Percentiles rank a stretch among this genome's conserved stretches.
These are phyloP conservation scores for Ditylenchus dipsaci DNA, from an alignment of 1,140 invertebrate genomes.

Conservation along the genomic window DNA sequence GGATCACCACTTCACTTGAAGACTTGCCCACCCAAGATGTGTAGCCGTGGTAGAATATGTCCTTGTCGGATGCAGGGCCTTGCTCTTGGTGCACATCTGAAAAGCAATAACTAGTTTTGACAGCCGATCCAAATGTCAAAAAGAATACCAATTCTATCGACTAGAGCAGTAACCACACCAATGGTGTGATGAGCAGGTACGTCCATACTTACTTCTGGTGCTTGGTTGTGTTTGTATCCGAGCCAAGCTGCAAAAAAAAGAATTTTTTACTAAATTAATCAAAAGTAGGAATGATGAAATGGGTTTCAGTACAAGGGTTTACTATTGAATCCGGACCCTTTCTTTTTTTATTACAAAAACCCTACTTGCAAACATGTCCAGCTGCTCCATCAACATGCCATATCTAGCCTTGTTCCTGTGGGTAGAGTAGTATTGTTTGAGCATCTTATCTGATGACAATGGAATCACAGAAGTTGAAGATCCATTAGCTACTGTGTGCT, in stretches of 20 bases:
- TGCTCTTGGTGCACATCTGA: not conserved
- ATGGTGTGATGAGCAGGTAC: conserved; percentile 8
- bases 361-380: conserved; percentile 3
- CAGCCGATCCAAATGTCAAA: no score
- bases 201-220: not conserved
- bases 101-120: no score
- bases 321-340: no score
- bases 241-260: not conserved
- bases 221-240: conserved; percentile 12
- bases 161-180: conserved; percentile 1
- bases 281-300: no score
- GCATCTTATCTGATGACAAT: not conserved
- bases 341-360: not conserved
- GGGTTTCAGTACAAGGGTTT: not conserved
- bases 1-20: not conserved
- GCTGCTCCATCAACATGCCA: conserved; percentile 6
- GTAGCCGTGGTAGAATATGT: conserved; percentile 2
- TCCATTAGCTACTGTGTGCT: not conserved
- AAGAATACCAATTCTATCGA: conserved; percentile 6
- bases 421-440: not conserved
- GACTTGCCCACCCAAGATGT: conserved; percentile 4
- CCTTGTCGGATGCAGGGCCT: not conserved
- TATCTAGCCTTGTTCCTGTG: not conserved
- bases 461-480: not conserved
- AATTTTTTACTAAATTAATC: no score